phyloP scores from a whole-genome alignment of 2,797 vertebrate genomes.

The Macroramphosus scolopax region DNA sequence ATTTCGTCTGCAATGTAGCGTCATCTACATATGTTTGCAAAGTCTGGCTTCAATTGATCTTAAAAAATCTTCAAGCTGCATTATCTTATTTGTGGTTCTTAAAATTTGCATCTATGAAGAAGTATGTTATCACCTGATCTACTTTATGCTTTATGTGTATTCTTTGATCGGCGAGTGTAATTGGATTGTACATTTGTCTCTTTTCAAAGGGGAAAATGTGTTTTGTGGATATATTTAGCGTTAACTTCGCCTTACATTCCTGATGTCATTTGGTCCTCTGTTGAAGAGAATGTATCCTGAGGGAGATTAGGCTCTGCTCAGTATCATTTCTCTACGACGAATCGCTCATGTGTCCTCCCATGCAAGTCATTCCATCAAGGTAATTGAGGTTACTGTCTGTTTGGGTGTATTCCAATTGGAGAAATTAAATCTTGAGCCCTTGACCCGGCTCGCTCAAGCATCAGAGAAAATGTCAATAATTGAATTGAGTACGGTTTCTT shows the following conservation, averaged over 20 bases:
- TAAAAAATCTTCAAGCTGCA: too few relatives aligned
- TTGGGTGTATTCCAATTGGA: constrained; percentile 10
- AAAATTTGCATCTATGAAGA: too few relatives aligned
- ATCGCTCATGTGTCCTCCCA: constrained; percentile 11
- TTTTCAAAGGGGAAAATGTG: too few relatives aligned
- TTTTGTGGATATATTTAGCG: neutral
- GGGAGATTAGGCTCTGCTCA: constrained; percentile 1
- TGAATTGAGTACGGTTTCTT: constrained; percentile 3
- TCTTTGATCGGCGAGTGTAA: too few relatives aligned
- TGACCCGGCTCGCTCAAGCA: constrained; percentile 9
- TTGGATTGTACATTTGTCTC: too few relatives aligned
- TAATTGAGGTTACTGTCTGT: constrained; percentile 16
- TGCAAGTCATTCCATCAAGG: neutral
- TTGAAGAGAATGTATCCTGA: neutral
- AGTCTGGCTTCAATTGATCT: too few relatives aligned
- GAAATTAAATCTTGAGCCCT: constrained; percentile 21
- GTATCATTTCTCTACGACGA: constrained; percentile 4
- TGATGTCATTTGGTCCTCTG: constrained; percentile 1
- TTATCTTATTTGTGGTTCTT: too few relatives aligned
- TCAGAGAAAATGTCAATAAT: constrained; percentile 6
- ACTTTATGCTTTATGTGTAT: too few relatives aligned
- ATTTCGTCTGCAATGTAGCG: constrained; percentile 22
- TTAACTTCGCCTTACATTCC: neutral
- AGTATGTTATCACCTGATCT: too few relatives aligned
- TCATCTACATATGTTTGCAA: too few relatives aligned